Conservation (phyloP, 1,140 invertebrate genomes). For the Antheraea pernyi region DNA sequence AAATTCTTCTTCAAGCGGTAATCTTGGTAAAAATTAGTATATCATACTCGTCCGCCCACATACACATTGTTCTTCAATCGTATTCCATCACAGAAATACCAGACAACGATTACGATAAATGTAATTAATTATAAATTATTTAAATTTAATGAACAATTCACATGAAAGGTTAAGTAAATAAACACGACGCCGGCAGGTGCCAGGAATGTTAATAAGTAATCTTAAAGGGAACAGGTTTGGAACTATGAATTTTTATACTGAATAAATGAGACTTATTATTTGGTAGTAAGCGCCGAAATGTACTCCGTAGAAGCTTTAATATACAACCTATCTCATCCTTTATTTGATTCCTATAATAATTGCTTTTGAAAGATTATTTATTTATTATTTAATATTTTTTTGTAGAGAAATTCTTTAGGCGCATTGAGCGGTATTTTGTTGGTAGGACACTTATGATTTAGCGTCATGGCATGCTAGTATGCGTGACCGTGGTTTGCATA, state of each 20-base stretch:
- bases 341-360: too few relatives aligned
- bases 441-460: too few relatives aligned
- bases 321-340: not conserved
- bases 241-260: constrained; percentile 17
- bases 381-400: too few relatives aligned
- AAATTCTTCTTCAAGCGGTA: not conserved
- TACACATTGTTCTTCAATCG: not conserved
- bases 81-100: not conserved
- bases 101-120: not conserved
- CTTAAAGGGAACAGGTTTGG: not conserved
- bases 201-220: constrained; percentile 15
- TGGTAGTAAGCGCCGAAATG: not conserved
- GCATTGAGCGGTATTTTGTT: too few relatives aligned
- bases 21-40: constrained; percentile 6
- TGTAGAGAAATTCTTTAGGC: too few relatives aligned
- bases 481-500: too few relatives aligned
- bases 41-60: not conserved
- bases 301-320: not conserved
- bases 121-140: constrained; percentile 29
- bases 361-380: too few relatives aligned
- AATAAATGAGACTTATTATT: constrained; percentile 6
- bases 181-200: constrained; percentile 5
- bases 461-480: too few relatives aligned
- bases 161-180: constrained; percentile 24
- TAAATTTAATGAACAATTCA: constrained; percentile 24